Base-by-base conservation (phyloP, 2,888 invertebrate genomes). In the Pomacea canaliculata region DNA sequence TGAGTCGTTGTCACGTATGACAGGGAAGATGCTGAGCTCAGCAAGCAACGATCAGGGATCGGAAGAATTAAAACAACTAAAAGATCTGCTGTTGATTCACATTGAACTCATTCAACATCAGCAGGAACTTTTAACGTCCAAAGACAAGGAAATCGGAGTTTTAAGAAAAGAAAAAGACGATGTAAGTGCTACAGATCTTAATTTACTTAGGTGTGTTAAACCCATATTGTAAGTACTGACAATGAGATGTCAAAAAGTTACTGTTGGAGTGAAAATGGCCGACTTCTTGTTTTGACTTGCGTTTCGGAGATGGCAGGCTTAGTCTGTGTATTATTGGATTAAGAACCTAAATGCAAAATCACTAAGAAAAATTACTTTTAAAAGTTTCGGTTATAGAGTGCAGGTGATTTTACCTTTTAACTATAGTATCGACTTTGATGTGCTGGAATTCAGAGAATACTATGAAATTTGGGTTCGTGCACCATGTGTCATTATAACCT, bases 101-200 rank as follows among this genome's bases (percentile, higher is more conserved):
- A 92, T 97, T 86, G 96, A 97, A 91, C 92, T 97, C 80, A 96
- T 97, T 89, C 96, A 96, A 90, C 96, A 96, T 91, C 96, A 97
- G 91, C 95, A 95, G 87, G 96, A 96, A 87, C 94, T 95, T 85
- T 93, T 97, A 81, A 93, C 94, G 83, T 94, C 94, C 84, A 95
- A 95, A 91, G 96, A 97, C 85, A 95, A 95, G 89, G 92, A 94
- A 73, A 93, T 95, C 81, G 93, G 94, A 78, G 92, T 93, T 75
- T 92, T 96, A 60, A 93, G 93, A 87, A 93, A 94, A 85, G 96
- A 96, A 91, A 95, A 95, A 92, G 94, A 95, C 90, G 93, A 94
- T 91, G 94, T 97, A 92, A 85, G 88, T 82, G 18, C 37, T 77
- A 27, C 60, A 70, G 66, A 67, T 77, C 56, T 70, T 59, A 23